phyloP scores from a whole-genome alignment of 2,888 invertebrate genomes.

The Drosophila algonquin region DNA sequence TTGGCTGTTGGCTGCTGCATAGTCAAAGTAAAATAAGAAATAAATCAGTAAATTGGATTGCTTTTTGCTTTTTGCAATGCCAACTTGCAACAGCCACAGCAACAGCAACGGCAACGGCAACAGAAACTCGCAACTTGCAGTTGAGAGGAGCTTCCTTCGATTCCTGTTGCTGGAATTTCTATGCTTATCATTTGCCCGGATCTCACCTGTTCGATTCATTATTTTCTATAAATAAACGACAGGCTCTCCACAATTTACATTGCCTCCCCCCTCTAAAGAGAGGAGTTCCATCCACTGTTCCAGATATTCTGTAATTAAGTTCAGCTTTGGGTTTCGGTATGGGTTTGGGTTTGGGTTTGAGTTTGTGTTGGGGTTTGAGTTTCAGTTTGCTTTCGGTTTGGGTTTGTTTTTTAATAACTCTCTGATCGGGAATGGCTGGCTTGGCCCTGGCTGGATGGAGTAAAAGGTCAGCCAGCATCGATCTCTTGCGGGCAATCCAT shows the following conservation, averaged over 20 bases:
- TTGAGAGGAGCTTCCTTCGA: constrained; percentile 46
- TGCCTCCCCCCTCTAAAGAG: constrained; percentile 24
- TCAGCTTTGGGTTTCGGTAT: constrained; percentile 51
- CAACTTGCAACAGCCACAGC: constrained; percentile 35
- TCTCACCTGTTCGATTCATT: constrained; percentile 81
- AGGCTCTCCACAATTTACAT: constrained; percentile 69
- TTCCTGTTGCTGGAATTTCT: constrained; percentile 65
- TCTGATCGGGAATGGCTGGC: constrained; percentile 19
- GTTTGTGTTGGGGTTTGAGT: constrained; percentile 48
- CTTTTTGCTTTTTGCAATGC: constrained; percentile 68
- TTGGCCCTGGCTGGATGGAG: constrained; percentile 30
- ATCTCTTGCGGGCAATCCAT: constrained; percentile 38
- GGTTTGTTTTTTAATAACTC: constrained; percentile 69
- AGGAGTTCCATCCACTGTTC: background rate
- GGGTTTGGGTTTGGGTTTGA: constrained; percentile 56
- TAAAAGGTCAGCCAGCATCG: constrained; percentile 60
- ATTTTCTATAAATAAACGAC: constrained; percentile 79
- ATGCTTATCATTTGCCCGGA: constrained; percentile 79
- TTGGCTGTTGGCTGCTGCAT: constrained; percentile 63
- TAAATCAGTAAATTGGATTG: constrained; percentile 81
- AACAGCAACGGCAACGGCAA: constrained; percentile 20
- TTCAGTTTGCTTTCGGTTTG: constrained; percentile 54
- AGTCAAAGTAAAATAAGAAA: constrained; percentile 80
- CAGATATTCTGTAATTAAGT: constrained; percentile 64
- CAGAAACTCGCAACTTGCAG: constrained; percentile 42